Percentiles rank a stretch among this genome's conserved stretches.
These are phyloP conservation scores for Poicephalus gulielmi DNA, from an alignment of 2,113 vertebrate genomes.

Conservation along the genomic window DNA sequence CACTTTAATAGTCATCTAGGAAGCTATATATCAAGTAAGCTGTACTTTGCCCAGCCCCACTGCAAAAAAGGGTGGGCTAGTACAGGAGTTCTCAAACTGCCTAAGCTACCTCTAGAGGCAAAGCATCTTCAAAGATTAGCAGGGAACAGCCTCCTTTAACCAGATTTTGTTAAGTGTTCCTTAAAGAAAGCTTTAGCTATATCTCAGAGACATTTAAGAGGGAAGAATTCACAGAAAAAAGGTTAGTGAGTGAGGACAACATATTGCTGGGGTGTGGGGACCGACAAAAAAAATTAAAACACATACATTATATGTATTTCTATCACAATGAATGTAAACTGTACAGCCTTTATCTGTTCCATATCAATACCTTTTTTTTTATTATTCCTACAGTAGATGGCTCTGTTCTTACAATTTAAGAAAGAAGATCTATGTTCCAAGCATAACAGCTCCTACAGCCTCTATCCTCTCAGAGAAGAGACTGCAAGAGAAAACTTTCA, in stretches of 20 bases:
- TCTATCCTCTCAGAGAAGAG: neutral
- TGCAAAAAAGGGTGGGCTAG: neutral
- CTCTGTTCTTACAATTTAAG: neutral
- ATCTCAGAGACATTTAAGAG: neutral
- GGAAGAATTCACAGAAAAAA: neutral
- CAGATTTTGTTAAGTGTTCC: neutral
- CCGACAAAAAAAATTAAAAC: neutral
- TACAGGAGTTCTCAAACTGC: neutral
- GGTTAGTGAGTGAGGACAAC: neutral
- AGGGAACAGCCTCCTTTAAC: neutral
- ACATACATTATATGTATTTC: neutral
- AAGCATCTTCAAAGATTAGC: neutral
- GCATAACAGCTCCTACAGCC: neutral
- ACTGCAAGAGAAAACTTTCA: neutral
- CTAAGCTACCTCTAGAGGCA: neutral
- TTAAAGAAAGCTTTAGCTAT: neutral
- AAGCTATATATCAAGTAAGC: neutral
- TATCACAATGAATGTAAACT: neutral
- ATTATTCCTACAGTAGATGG: neutral
- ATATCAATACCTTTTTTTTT: neutral
- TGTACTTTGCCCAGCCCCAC: neutral
- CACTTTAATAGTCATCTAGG: neutral
- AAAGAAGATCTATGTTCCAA: neutral
- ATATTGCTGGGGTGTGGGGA: fast-evolving
- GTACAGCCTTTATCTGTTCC: neutral